Conservation (phyloP, 1,140 invertebrate species). For the Uloborus diversus region DNA sequence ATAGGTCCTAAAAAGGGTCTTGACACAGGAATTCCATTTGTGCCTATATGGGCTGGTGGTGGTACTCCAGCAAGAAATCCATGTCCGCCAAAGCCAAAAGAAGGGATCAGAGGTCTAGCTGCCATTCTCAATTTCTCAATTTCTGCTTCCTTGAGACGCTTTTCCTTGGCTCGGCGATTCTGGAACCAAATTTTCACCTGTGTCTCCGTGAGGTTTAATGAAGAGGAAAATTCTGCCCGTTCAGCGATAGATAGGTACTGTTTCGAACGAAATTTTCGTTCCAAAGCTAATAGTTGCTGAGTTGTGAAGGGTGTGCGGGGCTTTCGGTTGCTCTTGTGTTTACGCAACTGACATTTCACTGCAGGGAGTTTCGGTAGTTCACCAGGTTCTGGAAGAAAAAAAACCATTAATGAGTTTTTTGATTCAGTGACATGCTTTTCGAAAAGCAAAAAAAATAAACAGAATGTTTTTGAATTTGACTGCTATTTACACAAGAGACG, state of each 20-base stretch:
- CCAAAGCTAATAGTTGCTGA: conserved; percentile 90
- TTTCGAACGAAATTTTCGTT: conserved; percentile 96
- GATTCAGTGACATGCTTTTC: no score
- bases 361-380: conserved; percentile 64
- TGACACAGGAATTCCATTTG: conserved; percentile 18
- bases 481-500: no score
- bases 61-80: conserved; percentile 35
- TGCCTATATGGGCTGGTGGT: conserved; percentile 26
- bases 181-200: conserved; percentile 69
- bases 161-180: conserved; percentile 70
- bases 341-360: conserved; percentile 89
- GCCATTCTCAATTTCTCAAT: conserved; percentile 66
- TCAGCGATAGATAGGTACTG: conserved; percentile 97
- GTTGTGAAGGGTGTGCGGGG: conserved; percentile 97
- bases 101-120: conserved; percentile 30
- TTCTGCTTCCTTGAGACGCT: conserved; percentile 66
- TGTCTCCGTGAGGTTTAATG: conserved; percentile 92
- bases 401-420: no score
- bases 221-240: conserved; percentile 93
- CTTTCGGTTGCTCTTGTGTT: conserved; percentile 96
- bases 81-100: conserved; percentile 20
- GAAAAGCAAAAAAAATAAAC: no score
- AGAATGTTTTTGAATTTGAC: no score
- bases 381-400: conserved; percentile 43
- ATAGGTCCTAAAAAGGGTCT: conserved; percentile 24